These are phyloP conservation scores for Yponomeuta cagnagella DNA, from an alignment of 2,888 invertebrate species.

Conservation along the genomic window DNA sequence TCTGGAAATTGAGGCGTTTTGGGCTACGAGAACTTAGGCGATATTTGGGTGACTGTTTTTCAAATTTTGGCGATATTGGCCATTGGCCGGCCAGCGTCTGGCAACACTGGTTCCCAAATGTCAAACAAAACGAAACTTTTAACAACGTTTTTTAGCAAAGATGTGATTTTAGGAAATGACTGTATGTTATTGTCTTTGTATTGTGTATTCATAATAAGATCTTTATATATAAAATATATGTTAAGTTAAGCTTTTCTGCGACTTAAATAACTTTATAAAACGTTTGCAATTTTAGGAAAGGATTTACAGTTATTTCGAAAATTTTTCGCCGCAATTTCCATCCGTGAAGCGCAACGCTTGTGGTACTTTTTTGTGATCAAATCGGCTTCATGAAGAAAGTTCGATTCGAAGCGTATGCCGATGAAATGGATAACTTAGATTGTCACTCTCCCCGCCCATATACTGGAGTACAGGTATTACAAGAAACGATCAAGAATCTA, in stretches of 20 bases:
- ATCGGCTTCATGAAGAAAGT: conserved; percentile 58
- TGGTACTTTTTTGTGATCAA: background rate
- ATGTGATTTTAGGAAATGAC: too few species aligned
- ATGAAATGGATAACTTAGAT: conserved; percentile 47
- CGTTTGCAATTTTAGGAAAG: background rate
- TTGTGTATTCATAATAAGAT: background rate
- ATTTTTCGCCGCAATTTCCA: background rate
- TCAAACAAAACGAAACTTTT: background rate
- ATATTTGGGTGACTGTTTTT: too few species aligned
- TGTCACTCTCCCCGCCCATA: conserved; percentile 65
- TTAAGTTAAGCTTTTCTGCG: too few species aligned
- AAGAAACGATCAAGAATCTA: conserved; percentile 17
- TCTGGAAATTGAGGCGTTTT: too few species aligned
- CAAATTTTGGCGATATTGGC: too few species aligned
- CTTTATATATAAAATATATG: too few species aligned
- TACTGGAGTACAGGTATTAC: conserved; percentile 33
- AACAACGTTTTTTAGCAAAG: background rate
- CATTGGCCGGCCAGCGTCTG: too few species aligned
- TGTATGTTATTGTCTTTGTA: background rate
- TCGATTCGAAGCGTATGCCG: conserved; percentile 39
- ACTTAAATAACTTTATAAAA: too few species aligned
- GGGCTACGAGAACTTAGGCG: too few species aligned
- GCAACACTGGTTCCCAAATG: background rate
- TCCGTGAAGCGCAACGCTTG: background rate
- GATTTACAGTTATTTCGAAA: background rate